Base-by-base conservation (phyloP, 2,113 vertebrate species). In the Eira barbara region DNA sequence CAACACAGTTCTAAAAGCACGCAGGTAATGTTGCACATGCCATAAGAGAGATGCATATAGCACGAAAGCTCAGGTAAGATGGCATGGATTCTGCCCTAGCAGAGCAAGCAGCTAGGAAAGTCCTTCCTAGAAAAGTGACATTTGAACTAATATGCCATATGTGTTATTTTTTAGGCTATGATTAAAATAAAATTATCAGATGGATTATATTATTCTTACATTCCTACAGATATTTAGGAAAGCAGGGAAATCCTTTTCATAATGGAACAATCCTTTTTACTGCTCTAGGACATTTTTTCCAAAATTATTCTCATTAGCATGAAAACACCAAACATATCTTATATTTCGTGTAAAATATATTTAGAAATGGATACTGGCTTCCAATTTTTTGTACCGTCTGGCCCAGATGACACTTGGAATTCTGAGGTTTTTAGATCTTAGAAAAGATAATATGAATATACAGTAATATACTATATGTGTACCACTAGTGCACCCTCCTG, bases 261-360 rank as follows among this genome's bases (percentile, higher is more conserved):
- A 63, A 92, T 79, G 36, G 17, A 57, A 86, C 6, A 61, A 31
- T 21, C 80, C 6, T 71, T 4, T 96, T 96, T 94, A 11, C 25
- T 87, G 39, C 34, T 82, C 5, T 34, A 74, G 23, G 76, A 57
- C 4, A 69, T 76, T 63, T 45, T 45, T 89, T 83, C 83, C 47
- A 95, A 92, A 83, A 80, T 95, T 96, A 94, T 86, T 59, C 29
- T 82, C 55, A 93, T 74, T 79, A 92, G 39, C 57, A 87, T 90
- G 18, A 97, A 78, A 90, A 95, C 45, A 83, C 1, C n/a, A 96
- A 94, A 83, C 4, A 92, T 3, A 78, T 79, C 93, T 94, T 85
- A 15, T 74, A 89, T 42, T 83, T 89, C 52, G 61, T 85, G 4
- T 86, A 86, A 94, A 93, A 89, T 83, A 69, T 10, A 92, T 34